Conservation (phyloP, 2,888 invertebrate genomes). For the Molanna angustata region DNA sequence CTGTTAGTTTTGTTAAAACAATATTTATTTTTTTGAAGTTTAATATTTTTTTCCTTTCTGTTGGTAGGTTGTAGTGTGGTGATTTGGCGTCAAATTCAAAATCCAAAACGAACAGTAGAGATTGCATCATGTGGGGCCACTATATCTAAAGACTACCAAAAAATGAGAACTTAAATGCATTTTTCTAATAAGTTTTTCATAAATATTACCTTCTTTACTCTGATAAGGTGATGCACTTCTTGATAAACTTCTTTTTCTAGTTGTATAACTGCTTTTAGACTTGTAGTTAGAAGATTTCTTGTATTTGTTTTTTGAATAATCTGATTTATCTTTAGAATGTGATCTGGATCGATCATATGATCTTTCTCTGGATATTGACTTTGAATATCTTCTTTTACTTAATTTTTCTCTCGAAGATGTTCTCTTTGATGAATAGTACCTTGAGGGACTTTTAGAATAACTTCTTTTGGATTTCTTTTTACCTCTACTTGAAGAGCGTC, state of each 20-base stretch:
- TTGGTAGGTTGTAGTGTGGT: too few relatives aligned
- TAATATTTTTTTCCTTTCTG: too few relatives aligned
- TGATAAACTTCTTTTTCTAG: constrained; percentile 21
- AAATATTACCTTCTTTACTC: constrained; percentile 20
- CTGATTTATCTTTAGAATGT: constrained; percentile 42
- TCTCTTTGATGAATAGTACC: constrained; percentile 23
- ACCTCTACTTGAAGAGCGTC: constrained; percentile 41
- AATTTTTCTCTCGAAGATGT: constrained; percentile 45
- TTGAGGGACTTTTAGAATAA: constrained; percentile 29
- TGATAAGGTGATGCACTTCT: constrained; percentile 16
- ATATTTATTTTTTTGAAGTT: too few relatives aligned
- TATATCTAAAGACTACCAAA: too few relatives aligned
- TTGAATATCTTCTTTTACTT: constrained; percentile 43
- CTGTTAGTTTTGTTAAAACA: too few relatives aligned
- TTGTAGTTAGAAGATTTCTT: constrained; percentile 17
- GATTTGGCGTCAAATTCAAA: too few relatives aligned
- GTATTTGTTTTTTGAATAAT: constrained; percentile 28
- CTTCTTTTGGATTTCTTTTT: constrained; percentile 44
- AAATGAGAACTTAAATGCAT: background rate
- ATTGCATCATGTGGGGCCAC: too few relatives aligned
- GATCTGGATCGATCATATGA: constrained; percentile 41
- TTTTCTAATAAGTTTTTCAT: too few relatives aligned
- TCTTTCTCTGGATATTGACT: constrained; percentile 48
- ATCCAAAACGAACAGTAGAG: too few relatives aligned
- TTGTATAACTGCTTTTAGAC: constrained; percentile 8